Conservation (phyloP, 1,140 invertebrate species). For the Cydia pomonella region DNA sequence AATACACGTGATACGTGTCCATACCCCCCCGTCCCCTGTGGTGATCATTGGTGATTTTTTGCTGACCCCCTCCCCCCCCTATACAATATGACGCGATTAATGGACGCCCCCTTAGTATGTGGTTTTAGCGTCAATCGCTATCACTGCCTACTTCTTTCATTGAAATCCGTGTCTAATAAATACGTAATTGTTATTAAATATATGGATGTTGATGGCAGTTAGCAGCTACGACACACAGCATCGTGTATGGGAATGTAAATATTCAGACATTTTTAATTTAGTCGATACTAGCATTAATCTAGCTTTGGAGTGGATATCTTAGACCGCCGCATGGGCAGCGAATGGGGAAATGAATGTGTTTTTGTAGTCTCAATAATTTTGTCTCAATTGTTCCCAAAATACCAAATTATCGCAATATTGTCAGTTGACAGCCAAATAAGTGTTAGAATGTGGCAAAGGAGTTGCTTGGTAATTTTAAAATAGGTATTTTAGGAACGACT, state of each 20-base stretch:
- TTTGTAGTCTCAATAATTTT: background rate
- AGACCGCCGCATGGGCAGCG: constrained; percentile 58
- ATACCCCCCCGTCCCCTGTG: too few relatives aligned
- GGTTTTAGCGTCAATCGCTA: constrained; percentile 7
- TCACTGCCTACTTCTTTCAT: constrained; percentile 31
- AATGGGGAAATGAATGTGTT: background rate
- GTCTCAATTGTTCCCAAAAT: constrained; percentile 18
- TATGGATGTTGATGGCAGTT: constrained; percentile 2
- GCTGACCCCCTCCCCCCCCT: too few relatives aligned
- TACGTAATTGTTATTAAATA: background rate
- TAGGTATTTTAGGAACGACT: too few relatives aligned
- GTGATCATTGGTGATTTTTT: too few relatives aligned
- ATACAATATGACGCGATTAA: too few relatives aligned
- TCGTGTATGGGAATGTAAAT: constrained; percentile 64
- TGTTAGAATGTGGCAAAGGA: too few relatives aligned
- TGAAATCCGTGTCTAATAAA: background rate
- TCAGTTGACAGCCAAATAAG: too few relatives aligned
- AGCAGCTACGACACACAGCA: constrained; percentile 36
- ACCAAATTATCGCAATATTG: background rate
- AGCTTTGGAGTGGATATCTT: constrained; percentile 65
- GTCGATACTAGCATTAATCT: constrained; percentile 67
- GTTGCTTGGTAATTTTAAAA: too few relatives aligned
- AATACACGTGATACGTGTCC: too few relatives aligned
- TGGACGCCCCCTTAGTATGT: background rate
- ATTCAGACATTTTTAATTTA: constrained; percentile 69